phyloP scores from a whole-genome alignment of 1,140 invertebrate genomes.

The Pseudoatta argentina region DNA sequence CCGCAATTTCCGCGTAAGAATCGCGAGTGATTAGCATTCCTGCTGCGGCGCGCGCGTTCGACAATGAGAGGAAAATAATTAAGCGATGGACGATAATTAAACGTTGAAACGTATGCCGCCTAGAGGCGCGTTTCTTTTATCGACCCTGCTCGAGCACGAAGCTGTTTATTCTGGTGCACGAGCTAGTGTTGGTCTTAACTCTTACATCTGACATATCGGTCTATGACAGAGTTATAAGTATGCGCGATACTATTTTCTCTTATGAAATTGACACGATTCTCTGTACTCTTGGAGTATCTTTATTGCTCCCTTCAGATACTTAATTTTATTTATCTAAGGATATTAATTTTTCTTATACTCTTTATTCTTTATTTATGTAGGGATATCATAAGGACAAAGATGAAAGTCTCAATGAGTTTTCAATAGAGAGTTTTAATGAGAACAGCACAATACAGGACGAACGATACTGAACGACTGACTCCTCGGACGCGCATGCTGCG shows the following conservation, averaged over 20 bases:
- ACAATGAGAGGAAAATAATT: conserved; percentile 70
- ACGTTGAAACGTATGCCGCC: conserved; percentile 61
- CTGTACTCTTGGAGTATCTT: neutral
- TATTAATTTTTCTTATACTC: neutral
- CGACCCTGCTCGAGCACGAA: neutral
- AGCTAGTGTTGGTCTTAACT: conserved; percentile 16
- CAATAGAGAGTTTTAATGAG: no score
- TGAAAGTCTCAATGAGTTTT: no score
- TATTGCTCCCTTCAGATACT: neutral
- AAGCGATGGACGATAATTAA: conserved; percentile 72
- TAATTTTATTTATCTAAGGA: neutral
- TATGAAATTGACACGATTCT: conserved; percentile 13
- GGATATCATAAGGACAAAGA: no score
- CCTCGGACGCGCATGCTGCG: no score
- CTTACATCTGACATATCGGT: neutral
- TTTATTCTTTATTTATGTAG: no score
- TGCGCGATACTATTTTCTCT: conserved; percentile 6
- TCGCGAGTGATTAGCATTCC: conserved; percentile 64
- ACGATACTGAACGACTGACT: no score
- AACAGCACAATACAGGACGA: no score
- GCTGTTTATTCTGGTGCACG: conserved; percentile 32
- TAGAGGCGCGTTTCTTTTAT: conserved; percentile 37
- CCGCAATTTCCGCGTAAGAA: conserved; percentile 67
- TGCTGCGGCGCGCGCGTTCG: neutral
- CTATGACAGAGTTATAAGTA: neutral